Base-by-base conservation (phyloP, 2,888 invertebrate genomes). In the Megaustenia siamemsis region DNA sequence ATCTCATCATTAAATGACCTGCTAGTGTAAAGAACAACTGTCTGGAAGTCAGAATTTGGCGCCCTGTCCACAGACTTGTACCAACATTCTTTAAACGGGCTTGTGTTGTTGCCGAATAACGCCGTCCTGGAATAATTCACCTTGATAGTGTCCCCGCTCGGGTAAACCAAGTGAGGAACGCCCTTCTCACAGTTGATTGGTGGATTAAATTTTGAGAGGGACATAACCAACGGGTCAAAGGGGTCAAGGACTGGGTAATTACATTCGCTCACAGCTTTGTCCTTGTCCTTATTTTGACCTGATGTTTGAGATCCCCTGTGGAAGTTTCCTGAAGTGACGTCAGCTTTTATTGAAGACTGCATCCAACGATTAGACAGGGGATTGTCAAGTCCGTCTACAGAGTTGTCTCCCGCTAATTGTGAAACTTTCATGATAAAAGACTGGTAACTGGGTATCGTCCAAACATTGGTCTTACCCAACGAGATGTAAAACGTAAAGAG, bases 171-270 rank as follows among this genome's bases (percentile, higher is more conserved):
- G 43, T 75, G 38, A 43, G 75, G 82, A 18, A 43, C 35, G 2
- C 49, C 35, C 24, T n/a, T 35, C 21, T 18, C 32, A 32, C 82
- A 82, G 32, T 38, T 45, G 24, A 82, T 24, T 1, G 82, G 60
- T 10, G 82, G 63, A 18, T 35, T 5, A 10, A 8, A 71, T 63
- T 63, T 60, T 3, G 56, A 28, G 3, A 43, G 32, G 10, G 82
- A 1, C 40, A 75, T 38, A 5, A 82, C 32, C 3, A 49, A 43
- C 32, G 73, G 60, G 21, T 82, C 82, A 45, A 82, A 82, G 3
- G 82, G 82, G 28, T 82, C 75, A 63, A 75, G 32, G 8, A 45
- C 75, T 1, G 82, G 82, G n/a, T 75, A 82, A 24, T 1, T 66
- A 63, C 82, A 82, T n/a, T n/a, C n/a, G n/a, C n/a, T n/a, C n/a